Evolutionary conservation across 2,113 vertebrate species (phyloP), one percentile per base, ranked within the genome.

Genomic region (Taxidea taxus): DNA sequence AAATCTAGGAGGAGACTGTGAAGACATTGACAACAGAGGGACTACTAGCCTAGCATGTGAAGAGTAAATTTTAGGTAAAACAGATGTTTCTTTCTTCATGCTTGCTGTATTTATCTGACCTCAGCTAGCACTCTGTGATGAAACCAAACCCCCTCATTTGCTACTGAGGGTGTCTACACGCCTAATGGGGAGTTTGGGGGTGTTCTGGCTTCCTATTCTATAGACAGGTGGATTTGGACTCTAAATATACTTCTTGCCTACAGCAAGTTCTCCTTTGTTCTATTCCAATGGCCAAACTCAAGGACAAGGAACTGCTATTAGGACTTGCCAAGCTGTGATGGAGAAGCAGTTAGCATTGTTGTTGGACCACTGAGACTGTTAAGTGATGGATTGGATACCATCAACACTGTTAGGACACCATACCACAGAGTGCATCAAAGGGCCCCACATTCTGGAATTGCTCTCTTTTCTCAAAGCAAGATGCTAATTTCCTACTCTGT

Each of bases 401-500:
- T 90, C 44, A 42, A 4, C 42, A 16, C 12, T 23, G 0, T 83
- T 1, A 31, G 39, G 78, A 90, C 25, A 75, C 66, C 66, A 87
- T 18, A 66, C 31, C 75, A 60, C 44, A 70, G n/a, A 25, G 20
- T 39, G 44, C n/a, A 49, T 68, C 68, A 5, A 78, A 70, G 78
- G 4, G 60, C 81, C 49, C 60, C 25, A 60, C 58, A 89, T 80
- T 91, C 81, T 16, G 14, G 20, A 72, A 27, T 10, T 68, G 23
- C 18, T 93, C 1, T 77, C 29, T 97, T 62, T 89, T 31, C 49
- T 92, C 27, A 62, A 85, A 1, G 0, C 29, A 96, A 83, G 87
- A 97, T 80, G 51, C 29, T 62, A 93, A 62, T 89, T 93, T 94
- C 77, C 62, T 96, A 75, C 68, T 82, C 54, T 21, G 3, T 64